These are phyloP conservation scores for Echiichthys vipera DNA, from an alignment of 2,797 vertebrate genomes.

Conservation along the genomic window DNA sequence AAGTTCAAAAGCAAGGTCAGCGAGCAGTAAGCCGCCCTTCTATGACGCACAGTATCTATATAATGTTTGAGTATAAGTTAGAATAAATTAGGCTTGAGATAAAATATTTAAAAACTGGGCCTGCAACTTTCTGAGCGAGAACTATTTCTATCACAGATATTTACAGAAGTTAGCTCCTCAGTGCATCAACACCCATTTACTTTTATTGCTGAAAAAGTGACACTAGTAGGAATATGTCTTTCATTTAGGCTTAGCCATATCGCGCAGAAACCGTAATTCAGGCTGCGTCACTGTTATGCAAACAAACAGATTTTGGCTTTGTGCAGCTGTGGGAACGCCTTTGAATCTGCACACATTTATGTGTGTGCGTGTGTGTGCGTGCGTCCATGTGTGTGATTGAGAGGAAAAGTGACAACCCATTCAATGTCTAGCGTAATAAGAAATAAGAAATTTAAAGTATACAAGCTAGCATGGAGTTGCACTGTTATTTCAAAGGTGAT, in stretches of 20 bases:
- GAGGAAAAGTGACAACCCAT: slow-evolving; percentile 9
- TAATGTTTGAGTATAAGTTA: slow-evolving; percentile 59
- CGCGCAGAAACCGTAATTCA: slow-evolving; percentile 29
- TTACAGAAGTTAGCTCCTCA: slow-evolving; percentile 42
- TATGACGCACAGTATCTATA: slow-evolving; percentile 28
- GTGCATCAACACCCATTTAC: slow-evolving; percentile 9
- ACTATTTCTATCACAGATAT: slow-evolving; percentile 69
- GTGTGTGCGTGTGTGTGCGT: slow-evolving; percentile 2
- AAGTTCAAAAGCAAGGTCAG: slow-evolving; percentile 93
- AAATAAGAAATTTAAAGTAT: slow-evolving; percentile 14
- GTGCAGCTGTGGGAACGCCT: slow-evolving; percentile 17
- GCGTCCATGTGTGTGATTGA: slow-evolving; percentile 10
- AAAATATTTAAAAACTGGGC: slow-evolving; percentile 40
- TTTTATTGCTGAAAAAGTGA: slow-evolving; percentile 46
- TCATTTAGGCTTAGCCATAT: slow-evolving; percentile 30
- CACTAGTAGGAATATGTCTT: slow-evolving; percentile 31
- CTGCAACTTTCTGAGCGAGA: slow-evolving; percentile 62
- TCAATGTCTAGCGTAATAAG: neutral
- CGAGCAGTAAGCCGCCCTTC: slow-evolving; percentile 81
- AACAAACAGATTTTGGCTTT: slow-evolving; percentile 56
- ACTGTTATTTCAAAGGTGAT: slow-evolving; percentile 14
- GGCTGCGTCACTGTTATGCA: slow-evolving; percentile 67
- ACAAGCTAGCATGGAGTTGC: slow-evolving; percentile 32
- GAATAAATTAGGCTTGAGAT: slow-evolving; percentile 49
- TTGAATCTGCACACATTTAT: slow-evolving; percentile 5